Base-by-base conservation (phyloP, 2,888 invertebrate genomes). In the Stenotaenia linearis region DNA sequence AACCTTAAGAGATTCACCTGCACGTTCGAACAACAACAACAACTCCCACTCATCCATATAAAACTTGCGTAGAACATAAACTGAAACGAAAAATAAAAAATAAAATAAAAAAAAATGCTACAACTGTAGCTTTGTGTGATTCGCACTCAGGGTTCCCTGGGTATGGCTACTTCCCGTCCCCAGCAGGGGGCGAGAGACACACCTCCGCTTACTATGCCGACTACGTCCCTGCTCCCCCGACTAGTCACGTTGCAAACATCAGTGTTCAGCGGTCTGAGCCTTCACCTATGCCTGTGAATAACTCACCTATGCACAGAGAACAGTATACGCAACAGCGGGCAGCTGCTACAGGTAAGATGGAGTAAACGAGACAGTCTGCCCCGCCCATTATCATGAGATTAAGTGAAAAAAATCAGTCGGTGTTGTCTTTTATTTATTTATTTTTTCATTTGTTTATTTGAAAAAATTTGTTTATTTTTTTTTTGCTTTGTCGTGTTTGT, bases 111-210 rank as follows among this genome's bases (percentile, higher is more conserved):
- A 18, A 18, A 50, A 50, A 50, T 40, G 40, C 40, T 40, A 40
- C 40, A 40, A 50, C 18, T 50, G 50, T 50, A 50, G 50, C 50
- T 50, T 50, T 50, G 50, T 40, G 40, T 50, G 50, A 50, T 50
- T 50, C 37, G 23, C 37, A 76, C 77, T 76, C 85, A 87, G 88
- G 88, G 84, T 87, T 87, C 84, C 87, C 87, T 84, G 86, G 88
- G 84, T 88, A 86, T 84, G 86, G 87, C 84, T 88, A 87, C 85
- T 85, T 87, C 83, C 86, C 86, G 80, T 87, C 87, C 84, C 84
- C 86, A 85, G 84, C 90, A 88, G 88, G 90, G 88, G 85, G 85
- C 81, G 85, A 85, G 82, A 82, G 86, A 82, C 84, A 84, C 74
- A 85, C 86, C 79, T 85, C 86, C 80, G 84, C 84, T 81, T 84